A percentile compares a stretch with the other conserved stretches of the same genome.
phyloP scores from a whole-genome alignment of 2,113 vertebrate genomes.

The Hippocampus barbouri region DNA sequence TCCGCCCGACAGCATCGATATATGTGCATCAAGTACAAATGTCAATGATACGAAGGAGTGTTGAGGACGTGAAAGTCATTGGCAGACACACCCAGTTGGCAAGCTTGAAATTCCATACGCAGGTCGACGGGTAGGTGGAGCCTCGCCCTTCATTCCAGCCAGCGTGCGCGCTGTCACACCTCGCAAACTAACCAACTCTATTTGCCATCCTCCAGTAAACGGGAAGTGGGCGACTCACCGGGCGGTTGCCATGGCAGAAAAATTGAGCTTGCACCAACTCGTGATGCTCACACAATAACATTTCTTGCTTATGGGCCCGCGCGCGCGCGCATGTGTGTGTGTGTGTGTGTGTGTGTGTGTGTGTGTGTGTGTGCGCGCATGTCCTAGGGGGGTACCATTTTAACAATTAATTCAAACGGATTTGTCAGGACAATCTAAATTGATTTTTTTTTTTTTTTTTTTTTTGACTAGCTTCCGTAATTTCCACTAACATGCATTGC shows the following conservation, averaged over 20 bases:
- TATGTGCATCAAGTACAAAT: too few species aligned
- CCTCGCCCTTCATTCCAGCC: slow-evolving; percentile 49
- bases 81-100: not conserved
- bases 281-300: not conserved
- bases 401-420: too few species aligned
- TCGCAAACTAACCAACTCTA: not conserved
- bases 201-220: not conserved
- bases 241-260: not conserved
- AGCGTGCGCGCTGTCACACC: not conserved
- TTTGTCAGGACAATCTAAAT: too few species aligned
- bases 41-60: too few species aligned
- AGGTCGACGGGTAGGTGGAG: slow-evolving; percentile 6
- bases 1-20: too few species aligned
- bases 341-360: not conserved
- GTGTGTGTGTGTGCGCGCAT: not conserved
- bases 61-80: not conserved
- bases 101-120: not conserved
- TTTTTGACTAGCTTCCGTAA: too few species aligned
- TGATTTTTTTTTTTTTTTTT: too few species aligned
- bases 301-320: not conserved
- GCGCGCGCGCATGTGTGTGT: not conserved
- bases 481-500: too few species aligned
- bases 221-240: not conserved
- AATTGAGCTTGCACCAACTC: not conserved
- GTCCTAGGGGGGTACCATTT: too few species aligned